A percentile compares a stretch with the other conserved stretches of the same genome.
phyloP scores from a whole-genome alignment of 2,888 invertebrate species.

The Drosophila suboccidentalis region DNA sequence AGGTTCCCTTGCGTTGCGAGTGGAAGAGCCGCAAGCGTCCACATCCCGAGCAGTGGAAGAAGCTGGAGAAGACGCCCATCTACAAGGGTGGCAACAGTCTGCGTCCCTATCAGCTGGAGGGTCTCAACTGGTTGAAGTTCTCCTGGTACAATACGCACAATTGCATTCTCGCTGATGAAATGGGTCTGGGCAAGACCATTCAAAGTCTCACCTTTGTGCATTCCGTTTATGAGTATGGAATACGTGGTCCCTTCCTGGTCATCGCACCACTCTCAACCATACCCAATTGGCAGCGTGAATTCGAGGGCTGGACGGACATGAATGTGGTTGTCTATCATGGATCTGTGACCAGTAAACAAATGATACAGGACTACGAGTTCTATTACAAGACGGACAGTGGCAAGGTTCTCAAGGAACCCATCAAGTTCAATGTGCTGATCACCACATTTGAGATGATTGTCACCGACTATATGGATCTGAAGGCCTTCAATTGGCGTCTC shows the following conservation, averaged over 20 bases:
- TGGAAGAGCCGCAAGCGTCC: conserved; percentile 96
- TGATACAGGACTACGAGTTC: conserved; percentile 99
- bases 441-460: conserved; percentile 99
- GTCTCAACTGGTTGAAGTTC: conserved; percentile 98
- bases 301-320: conserved; percentile 99
- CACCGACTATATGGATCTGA: conserved; percentile 97
- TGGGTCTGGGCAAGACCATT: conserved; percentile 99
- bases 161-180: conserved; percentile 99
- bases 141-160: conserved; percentile 99
- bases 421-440: conserved; percentile 98
- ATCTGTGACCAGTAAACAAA: conserved; percentile 96
- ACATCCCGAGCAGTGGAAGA: conserved; percentile 93
- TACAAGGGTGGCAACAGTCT: conserved; percentile 97
- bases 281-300: conserved; percentile 99
- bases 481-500: conserved; percentile 97
- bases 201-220: conserved; percentile 99
- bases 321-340: conserved; percentile 99
- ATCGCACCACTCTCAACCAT: conserved; percentile 99
- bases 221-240: conserved; percentile 95
- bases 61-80: conserved; percentile 93
- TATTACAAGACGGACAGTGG: conserved; percentile 96
- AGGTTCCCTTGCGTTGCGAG: conserved; percentile 94
- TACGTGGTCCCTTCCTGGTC: conserved; percentile 98
- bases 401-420: conserved; percentile 93
- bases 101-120: conserved; percentile 98